Base-by-base conservation (phyloP, 2,888 invertebrate species). In the Ectemnius continuus region DNA sequence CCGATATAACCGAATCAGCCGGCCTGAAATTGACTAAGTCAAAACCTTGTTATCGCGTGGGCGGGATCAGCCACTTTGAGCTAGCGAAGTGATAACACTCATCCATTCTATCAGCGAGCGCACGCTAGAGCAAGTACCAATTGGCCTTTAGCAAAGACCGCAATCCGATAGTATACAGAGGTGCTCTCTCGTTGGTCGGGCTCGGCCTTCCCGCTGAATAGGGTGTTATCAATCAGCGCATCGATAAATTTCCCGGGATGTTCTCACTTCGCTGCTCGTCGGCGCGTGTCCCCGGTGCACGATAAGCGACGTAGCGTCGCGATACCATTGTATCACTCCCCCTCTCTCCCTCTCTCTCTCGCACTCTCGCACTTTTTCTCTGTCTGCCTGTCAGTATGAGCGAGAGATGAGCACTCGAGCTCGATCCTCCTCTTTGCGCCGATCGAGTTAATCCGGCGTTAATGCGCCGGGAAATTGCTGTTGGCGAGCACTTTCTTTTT, bases 141-240 rank as follows among this genome's bases (percentile, higher is more conserved):
- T 52, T 52, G 52, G 52, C 52, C 52, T 52, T 52, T 52, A 52
- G n/a, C 16, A 16, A 14, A 16, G 14, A 52, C 52, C 52, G 52
- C n/a, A 52, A 16, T 52, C 52, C 52, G 52, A 52, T 16, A 52
- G 52, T 52, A 52, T 52, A 52, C 52, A 52, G 16, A 52, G 52
- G 16, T 16, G 16, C 52, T 36, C 36, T 36, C 36, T 52, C n/a
- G 16, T 4, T 52, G 5, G 52, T 16, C 52, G 14, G 16, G 52
- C 52, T 5, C 16, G 52, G 52, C 52, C 52, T 52, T 52, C 2
- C 16, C 60, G 36, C 80, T 80, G 81, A 56, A 85, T 82, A 73
- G 79, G 36, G 36, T 69, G 82, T 84, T 86, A 86, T 86, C 86
- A 86, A 86, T 86, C 86, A 86, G 79, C 75, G 76, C 76, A 86